phyloP scores from a whole-genome alignment of 2,113 vertebrate genomes.

The Protobothrops mucrosquamatus region DNA sequence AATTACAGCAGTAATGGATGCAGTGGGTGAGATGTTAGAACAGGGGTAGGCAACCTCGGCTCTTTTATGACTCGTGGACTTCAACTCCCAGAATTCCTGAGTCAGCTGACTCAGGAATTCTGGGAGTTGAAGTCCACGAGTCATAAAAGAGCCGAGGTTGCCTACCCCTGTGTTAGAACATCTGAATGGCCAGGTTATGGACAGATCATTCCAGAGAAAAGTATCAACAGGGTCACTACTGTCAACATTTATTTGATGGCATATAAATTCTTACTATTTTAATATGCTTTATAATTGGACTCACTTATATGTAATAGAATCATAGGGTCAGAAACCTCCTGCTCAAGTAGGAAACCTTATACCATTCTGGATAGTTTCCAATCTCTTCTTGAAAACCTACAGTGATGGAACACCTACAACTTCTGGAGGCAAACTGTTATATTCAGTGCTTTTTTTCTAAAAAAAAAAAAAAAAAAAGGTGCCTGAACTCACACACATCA shows the following conservation, averaged over 20 bases:
- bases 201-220: neutral
- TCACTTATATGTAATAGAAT: neutral
- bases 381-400: neutral
- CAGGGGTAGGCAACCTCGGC: neutral
- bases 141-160: no score
- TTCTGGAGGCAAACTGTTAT: neutral
- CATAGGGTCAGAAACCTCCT: neutral
- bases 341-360: neutral
- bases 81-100: no score
- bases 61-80: no score
- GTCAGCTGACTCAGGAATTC: no score
- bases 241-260: neutral
- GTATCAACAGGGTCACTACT: neutral
- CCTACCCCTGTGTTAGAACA: neutral
- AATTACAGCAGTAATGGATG: neutral
- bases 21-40: neutral
- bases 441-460: neutral
- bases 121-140: no score
- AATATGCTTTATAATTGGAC: neutral
- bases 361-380: neutral
- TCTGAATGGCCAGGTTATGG: neutral
- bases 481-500: no score
- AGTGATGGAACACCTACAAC: neutral
- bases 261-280: neutral
- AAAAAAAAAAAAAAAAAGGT: no score